Conservation (phyloP, 2,797 vertebrate species). For the Bradypodion ventrale region DNA sequence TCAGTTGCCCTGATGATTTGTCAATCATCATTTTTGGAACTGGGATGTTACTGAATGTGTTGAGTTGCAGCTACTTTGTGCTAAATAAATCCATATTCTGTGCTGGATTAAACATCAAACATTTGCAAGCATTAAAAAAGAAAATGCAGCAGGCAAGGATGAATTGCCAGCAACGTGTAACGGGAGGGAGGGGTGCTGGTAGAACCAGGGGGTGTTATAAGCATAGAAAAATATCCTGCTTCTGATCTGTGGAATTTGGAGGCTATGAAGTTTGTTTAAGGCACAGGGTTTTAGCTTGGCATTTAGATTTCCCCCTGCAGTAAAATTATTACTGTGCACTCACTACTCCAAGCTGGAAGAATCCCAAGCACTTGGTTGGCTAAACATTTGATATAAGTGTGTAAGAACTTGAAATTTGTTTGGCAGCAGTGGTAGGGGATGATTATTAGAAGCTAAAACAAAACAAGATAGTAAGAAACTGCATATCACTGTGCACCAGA, state of each 20-base stretch:
- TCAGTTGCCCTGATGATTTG: neutral
- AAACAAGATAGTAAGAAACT: neutral
- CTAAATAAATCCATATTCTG: neutral
- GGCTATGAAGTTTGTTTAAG: slow-evolving; percentile 1
- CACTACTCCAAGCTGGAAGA: neutral
- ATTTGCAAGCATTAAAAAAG: neutral
- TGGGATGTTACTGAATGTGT: neutral
- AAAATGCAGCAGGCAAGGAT: neutral
- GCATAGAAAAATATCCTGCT: neutral
- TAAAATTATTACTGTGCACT: slow-evolving; percentile 4
- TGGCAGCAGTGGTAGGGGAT: neutral
- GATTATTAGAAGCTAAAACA: neutral
- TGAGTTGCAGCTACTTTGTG: neutral
- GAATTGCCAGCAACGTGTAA: neutral
- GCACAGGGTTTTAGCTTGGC: slow-evolving; percentile 6
- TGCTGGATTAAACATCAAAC: slow-evolving; percentile 3
- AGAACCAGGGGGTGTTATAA: neutral
- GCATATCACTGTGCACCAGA: neutral
- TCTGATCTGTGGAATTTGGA: slow-evolving; percentile 13
- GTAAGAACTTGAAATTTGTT: neutral
- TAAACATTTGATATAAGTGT: slow-evolving; percentile 27
- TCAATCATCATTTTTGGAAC: neutral
- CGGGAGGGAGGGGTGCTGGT: neutral
- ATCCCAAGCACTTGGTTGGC: slow-evolving; percentile 17
- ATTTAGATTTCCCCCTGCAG: neutral